phyloP scores from a whole-genome alignment of 2,113 vertebrate species.

The Solea senegalensis region DNA sequence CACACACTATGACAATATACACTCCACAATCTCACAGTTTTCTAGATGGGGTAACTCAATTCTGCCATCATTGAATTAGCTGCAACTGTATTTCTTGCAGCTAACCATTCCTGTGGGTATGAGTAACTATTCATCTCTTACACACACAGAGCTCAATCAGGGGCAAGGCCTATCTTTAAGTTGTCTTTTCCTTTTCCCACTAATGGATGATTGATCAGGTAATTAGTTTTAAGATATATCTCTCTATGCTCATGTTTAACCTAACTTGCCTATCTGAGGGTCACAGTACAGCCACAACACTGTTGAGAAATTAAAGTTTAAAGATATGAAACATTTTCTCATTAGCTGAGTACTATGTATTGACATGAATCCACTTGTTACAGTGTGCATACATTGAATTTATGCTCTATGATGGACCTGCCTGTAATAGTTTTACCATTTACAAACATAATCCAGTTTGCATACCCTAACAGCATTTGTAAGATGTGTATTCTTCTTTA shows the following conservation, averaged over 20 bases:
- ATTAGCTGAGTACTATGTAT: constrained; percentile 12
- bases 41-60: background rate
- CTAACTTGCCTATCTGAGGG: constrained; percentile 18
- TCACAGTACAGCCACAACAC: constrained; percentile 19
- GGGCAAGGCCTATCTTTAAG: constrained; percentile 39
- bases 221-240: constrained; percentile 59
- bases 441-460: too few relatives aligned
- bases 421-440: constrained; percentile 5
- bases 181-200: constrained; percentile 10
- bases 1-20: too few relatives aligned
- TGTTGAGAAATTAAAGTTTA: constrained; percentile 19
- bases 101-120: background rate
- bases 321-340: constrained; percentile 30
- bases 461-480: too few relatives aligned
- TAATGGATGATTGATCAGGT: constrained; percentile 44
- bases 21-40: background rate
- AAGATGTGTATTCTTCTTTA: too few relatives aligned
- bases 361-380: constrained; percentile 29
- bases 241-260: constrained; percentile 40
- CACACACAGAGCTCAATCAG: background rate
- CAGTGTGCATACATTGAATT: constrained; percentile 9
- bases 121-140: background rate
- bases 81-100: constrained; percentile 14
- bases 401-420: background rate
- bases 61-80: constrained; percentile 1